phyloP scores from a whole-genome alignment of 2,888 invertebrate genomes.

The Schizaphis graminum region DNA sequence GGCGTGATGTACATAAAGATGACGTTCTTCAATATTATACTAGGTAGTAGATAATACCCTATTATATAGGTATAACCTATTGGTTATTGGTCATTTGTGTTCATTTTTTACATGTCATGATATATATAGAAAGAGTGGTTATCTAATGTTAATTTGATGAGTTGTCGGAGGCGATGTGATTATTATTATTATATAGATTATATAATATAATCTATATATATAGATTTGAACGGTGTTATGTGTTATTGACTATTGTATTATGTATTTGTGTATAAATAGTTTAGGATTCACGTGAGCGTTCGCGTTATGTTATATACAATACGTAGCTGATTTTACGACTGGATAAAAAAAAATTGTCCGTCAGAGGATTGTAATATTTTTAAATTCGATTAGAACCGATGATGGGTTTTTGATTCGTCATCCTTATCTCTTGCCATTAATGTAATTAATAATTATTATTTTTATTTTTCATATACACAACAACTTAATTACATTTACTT shows the following conservation, averaged over 20 bases:
- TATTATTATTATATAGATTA: background rate
- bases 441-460: background rate
- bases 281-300: background rate
- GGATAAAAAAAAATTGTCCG: background rate
- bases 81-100: background rate
- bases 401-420: background rate
- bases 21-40: background rate
- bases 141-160: background rate
- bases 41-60: background rate
- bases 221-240: background rate
- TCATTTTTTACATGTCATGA: background rate
- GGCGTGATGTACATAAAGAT: background rate
- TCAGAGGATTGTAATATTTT: background rate
- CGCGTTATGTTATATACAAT: background rate
- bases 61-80: too few relatives aligned
- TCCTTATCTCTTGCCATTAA: background rate
- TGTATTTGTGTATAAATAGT: background rate
- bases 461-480: background rate
- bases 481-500: background rate
- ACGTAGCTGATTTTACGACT: background rate
- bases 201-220: too few relatives aligned
- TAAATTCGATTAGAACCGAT: background rate
- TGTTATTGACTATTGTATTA: background rate
- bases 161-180: background rate
- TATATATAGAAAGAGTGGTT: background rate